These are phyloP conservation scores for Parazoanthus atlanticus DNA, from an alignment of 92 coral and sea anemone genomes.

Conservation along the genomic window DNA sequence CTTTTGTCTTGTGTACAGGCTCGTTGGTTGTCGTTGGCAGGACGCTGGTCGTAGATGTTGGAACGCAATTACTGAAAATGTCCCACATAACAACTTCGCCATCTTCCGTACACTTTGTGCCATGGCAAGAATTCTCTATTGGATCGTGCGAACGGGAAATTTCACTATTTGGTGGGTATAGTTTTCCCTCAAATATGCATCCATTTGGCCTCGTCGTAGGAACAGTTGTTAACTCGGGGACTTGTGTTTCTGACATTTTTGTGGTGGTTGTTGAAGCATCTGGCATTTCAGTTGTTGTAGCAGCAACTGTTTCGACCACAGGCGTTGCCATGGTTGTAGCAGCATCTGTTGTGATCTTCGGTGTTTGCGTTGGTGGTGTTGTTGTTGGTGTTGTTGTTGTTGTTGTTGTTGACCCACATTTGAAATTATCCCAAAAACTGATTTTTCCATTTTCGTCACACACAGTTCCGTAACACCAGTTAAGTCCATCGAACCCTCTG, in stretches of 20 bases:
- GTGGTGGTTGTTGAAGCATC: background rate
- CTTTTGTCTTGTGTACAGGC: background rate
- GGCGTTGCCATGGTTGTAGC: background rate
- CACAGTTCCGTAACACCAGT: background rate
- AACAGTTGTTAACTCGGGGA: too few species aligned
- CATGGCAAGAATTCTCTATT: background rate
- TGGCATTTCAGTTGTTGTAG: background rate
- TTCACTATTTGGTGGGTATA: constrained; percentile 9
- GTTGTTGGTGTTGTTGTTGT: background rate
- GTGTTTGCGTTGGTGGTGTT: background rate
- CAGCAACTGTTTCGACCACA: too few species aligned
- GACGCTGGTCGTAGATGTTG: too few species aligned
- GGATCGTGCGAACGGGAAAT: background rate
- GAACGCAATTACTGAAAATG: background rate
- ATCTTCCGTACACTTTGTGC: background rate
- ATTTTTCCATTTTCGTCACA: background rate
- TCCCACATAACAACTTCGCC: background rate
- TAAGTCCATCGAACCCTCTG: background rate
- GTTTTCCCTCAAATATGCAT: constrained; percentile 5
- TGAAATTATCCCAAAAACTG: background rate
- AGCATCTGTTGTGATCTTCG: background rate
- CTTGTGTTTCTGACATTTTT: too few species aligned
- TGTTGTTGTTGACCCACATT: background rate
- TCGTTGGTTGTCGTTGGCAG: too few species aligned
- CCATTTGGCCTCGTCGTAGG: background rate